Conservation (phyloP, 2,113 vertebrate species). For the Mirounga angustirostris region DNA sequence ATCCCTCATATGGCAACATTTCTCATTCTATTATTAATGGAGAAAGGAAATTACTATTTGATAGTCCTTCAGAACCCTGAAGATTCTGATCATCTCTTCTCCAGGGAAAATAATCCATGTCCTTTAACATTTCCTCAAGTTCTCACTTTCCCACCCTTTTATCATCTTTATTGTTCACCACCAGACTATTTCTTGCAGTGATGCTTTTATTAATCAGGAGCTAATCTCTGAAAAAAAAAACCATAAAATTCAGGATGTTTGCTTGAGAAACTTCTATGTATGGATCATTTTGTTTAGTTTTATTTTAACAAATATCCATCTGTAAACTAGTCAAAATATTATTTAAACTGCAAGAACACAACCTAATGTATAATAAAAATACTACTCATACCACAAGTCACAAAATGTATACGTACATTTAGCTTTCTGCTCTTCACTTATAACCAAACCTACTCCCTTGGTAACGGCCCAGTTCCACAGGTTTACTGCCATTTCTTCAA, state of each 20-base stretch:
- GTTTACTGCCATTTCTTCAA: constrained; percentile 92
- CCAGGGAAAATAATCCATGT: constrained; percentile 7
- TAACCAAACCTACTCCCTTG: constrained; percentile 83
- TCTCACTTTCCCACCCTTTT: constrained; percentile 38
- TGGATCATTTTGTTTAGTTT: background rate
- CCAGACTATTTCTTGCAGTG: constrained; percentile 23
- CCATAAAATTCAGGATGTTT: constrained; percentile 36
- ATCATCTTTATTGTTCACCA: background rate
- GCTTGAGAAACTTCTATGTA: constrained; percentile 16
- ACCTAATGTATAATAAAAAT: background rate
- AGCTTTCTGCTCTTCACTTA: constrained; percentile 90
- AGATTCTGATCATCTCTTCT: constrained; percentile 44
- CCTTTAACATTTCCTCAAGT: constrained; percentile 46
- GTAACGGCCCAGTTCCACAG: constrained; percentile 96
- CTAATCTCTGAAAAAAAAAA: constrained; percentile 34
- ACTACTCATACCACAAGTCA: background rate
- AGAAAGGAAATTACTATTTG: constrained; percentile 14
- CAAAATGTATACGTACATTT: constrained; percentile 87
- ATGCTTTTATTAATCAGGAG: constrained; percentile 13
- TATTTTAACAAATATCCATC: constrained; percentile 55
- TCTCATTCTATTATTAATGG: constrained; percentile 34
- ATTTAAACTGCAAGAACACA: constrained; percentile 35
- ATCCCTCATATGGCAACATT: background rate
- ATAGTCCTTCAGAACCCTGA: constrained; percentile 26
- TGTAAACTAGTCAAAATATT: constrained; percentile 58